Conservation (phyloP, 1,140 invertebrate genomes). For the Lordiphosa mommai region DNA sequence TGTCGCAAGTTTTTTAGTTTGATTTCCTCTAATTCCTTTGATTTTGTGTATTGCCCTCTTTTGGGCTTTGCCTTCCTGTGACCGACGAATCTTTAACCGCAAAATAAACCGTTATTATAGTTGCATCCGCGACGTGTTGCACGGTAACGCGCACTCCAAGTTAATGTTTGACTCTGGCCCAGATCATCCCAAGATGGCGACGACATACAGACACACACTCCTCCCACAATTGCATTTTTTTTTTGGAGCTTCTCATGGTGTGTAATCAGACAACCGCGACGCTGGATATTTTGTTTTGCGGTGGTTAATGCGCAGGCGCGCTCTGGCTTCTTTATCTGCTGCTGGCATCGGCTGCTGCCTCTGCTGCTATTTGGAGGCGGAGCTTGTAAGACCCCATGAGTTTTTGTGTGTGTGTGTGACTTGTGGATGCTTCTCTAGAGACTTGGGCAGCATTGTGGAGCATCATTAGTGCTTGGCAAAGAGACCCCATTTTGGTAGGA, state of each 20-base stretch:
- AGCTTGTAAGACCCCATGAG: conserved; percentile 24
- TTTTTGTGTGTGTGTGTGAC: neutral
- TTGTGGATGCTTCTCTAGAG: conserved; percentile 25
- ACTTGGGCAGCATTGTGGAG: conserved; percentile 37
- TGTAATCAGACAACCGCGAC: too few relatives aligned
- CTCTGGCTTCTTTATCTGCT: conserved; percentile 47
- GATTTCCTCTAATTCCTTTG: conserved; percentile 21
- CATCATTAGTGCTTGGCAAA: conserved; percentile 69
- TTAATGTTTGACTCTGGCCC: conserved; percentile 51
- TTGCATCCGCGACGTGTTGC: conserved; percentile 68
- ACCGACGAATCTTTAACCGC: conserved; percentile 66
- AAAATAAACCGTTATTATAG: conserved; percentile 64
- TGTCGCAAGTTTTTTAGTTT: conserved; percentile 35
- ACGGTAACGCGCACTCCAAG: conserved; percentile 73
- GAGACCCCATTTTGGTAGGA: conserved; percentile 70
- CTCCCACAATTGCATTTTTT: conserved; percentile 34
- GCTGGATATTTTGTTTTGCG: conserved; percentile 16
- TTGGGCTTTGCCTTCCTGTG: conserved; percentile 49
- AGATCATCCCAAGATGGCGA: conserved; percentile 63
- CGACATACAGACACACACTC: conserved; percentile 31
- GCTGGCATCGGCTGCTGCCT: conserved; percentile 44
- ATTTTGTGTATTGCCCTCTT: conserved; percentile 8
- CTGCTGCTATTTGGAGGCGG: conserved; percentile 40
- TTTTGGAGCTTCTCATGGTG: conserved; percentile 4
- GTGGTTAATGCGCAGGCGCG: conserved; percentile 63